Evolutionary conservation across 2,113 vertebrate species (phyloP).

Genomic region (Okapia johnstoni): DNA sequence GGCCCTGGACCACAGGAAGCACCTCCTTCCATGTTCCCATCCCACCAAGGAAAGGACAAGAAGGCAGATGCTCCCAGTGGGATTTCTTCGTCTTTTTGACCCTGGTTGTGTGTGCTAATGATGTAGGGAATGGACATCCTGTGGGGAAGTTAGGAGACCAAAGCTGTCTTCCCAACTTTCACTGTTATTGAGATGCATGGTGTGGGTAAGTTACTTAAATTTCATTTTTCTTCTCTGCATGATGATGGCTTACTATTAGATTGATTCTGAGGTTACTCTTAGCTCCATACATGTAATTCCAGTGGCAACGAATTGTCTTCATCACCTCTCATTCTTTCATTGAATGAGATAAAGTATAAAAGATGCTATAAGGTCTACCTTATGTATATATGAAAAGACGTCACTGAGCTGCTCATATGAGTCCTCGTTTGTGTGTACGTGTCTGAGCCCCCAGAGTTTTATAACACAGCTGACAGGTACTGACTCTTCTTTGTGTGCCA

Average conservation of each 20-base stretch:
- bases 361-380: neutral
- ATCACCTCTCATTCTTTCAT: neutral
- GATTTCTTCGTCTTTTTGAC: neutral
- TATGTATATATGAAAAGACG: neutral
- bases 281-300: neutral
- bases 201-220: neutral
- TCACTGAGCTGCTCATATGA: neutral
- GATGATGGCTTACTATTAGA: neutral
- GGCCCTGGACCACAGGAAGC: neutral
- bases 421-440: accelerated
- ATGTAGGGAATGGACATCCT: accelerated
- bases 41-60: neutral
- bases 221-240: neutral
- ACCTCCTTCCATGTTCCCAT: neutral
- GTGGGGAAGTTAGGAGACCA: neutral
- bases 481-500: neutral
- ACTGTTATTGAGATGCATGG: neutral
- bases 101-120: neutral
- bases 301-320: neutral
- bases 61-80: no score
- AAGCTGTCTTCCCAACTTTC: neutral
- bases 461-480: neutral
- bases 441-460: neutral
- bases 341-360: neutral
- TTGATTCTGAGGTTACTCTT: neutral